Percentiles rank a stretch among this genome's conserved stretches.
These are phyloP conservation scores for Phenacoccus solenopsis DNA, from an alignment of 1,140 invertebrate species.

Conservation along the genomic window DNA sequence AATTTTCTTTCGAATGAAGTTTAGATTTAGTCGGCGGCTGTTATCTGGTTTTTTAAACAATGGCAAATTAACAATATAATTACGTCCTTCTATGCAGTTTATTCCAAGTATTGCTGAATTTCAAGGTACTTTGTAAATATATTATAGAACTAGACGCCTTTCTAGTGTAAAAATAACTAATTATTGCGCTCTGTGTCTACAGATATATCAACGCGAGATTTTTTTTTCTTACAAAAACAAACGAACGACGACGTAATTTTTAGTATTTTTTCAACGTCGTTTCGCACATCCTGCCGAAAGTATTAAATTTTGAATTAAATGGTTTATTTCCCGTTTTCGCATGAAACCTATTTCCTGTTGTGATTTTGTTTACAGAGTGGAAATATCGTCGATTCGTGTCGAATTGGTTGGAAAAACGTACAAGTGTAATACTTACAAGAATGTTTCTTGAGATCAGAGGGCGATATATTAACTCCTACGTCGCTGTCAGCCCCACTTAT, in stretches of 20 bases:
- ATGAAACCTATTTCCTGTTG: neutral
- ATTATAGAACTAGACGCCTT: neutral
- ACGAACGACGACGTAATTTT: neutral
- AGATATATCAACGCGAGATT: neutral
- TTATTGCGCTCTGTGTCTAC: neutral
- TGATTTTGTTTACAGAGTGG: neutral
- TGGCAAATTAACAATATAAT: neutral
- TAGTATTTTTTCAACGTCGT: neutral
- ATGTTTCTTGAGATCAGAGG: constrained; percentile 5
- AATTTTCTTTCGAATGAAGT: neutral
- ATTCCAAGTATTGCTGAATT: neutral
- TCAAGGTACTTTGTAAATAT: constrained; percentile 2
- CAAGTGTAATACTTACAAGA: neutral
- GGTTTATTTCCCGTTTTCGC: neutral
- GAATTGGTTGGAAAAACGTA: no score
- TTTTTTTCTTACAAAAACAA: neutral
- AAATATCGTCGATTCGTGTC: no score
- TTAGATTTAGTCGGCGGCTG: neutral
- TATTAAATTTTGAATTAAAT: neutral
- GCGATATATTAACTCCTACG: neutral
- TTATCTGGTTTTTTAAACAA: neutral
- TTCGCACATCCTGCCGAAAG: neutral
- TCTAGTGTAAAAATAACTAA: neutral
- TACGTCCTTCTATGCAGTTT: neutral
- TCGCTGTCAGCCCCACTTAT: neutral